Conservation (phyloP, 2,113 vertebrate genomes). For the Phasianus colchicus region DNA sequence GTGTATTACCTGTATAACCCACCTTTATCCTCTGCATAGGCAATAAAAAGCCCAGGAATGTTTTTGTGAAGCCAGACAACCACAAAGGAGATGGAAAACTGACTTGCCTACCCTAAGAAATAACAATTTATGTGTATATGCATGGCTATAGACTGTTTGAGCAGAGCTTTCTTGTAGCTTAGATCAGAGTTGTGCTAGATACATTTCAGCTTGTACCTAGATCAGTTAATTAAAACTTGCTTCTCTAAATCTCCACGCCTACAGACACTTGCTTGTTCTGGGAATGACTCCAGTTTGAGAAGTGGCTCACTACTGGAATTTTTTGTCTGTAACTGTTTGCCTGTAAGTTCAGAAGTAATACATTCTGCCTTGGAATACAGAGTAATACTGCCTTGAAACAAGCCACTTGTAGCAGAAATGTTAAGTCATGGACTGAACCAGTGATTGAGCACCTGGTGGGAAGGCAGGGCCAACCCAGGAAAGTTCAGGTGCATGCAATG, state of each 20-base stretch:
- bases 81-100: not conserved
- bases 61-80: not conserved
- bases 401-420: not conserved
- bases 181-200: not conserved
- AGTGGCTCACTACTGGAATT: not conserved
- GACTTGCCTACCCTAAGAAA: not conserved
- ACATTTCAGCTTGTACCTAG: not conserved
- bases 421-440: no score
- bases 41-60: not conserved
- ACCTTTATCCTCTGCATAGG: rapidly evolving
- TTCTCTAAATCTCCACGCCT: not conserved
- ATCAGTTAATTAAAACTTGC: not conserved
- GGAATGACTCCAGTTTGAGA: not conserved
- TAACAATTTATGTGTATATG: rapidly evolving
- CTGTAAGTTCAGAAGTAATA: not conserved
- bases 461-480: no score
- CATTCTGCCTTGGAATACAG: not conserved
- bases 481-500: no score
- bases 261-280: not conserved
- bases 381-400: not conserved
- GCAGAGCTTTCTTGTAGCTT: not conserved
- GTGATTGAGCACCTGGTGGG: no score
- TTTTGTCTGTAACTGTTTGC: not conserved
- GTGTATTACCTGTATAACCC: rapidly evolving
- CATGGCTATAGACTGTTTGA: not conserved